Base-by-base conservation (phyloP, 2,797 vertebrate species). In the Coreius guichenoti region DNA sequence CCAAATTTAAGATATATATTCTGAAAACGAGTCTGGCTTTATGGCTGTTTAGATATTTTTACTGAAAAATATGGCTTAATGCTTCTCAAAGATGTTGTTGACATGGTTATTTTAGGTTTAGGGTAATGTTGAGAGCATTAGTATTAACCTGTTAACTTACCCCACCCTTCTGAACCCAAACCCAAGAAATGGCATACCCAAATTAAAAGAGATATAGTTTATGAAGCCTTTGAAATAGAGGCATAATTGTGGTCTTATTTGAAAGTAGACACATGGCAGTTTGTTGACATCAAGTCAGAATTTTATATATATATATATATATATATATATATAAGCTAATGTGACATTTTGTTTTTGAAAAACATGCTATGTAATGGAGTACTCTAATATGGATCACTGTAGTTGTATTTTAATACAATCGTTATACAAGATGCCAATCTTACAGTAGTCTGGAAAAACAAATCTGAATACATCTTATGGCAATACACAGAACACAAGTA, bases 401-500 rank as follows among this genome's bases (percentile, higher is more conserved):
- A 45, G 8, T 26, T 54, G 54, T 36, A n/a, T 81, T 70, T 82
- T 13, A 23, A 43, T 8, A 73, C 68, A 82, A 56, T 33, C 36
- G 7, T 45, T 29, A 45, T 29, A 45, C 76, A 63, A 26, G 56
- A 78, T 63, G 56, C 8, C 56, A 78, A 9, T 78, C 36, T 43
- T 61, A 77, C 7, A 61, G 54, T 58, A 61, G 2, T 11, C 23
- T 43, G 33, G 21, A 19, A 21, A 43, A 67, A 82, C 21, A 63
- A 81, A 33, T 7, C 6, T 43, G 3, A 56, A 72, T 23, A 74
- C 23, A 73, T 72, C 26, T 56, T 43, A 19, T 13, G 17, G 63
- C 33, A 80, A 80, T 49, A 58, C 82, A 72, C 51, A 47, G 9
- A 86, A 86, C 84, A 87, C 73, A 88, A 65, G 73, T 83, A 77